Conservation (phyloP, 2,888 invertebrate species). For the Luffia ferchaultella region DNA sequence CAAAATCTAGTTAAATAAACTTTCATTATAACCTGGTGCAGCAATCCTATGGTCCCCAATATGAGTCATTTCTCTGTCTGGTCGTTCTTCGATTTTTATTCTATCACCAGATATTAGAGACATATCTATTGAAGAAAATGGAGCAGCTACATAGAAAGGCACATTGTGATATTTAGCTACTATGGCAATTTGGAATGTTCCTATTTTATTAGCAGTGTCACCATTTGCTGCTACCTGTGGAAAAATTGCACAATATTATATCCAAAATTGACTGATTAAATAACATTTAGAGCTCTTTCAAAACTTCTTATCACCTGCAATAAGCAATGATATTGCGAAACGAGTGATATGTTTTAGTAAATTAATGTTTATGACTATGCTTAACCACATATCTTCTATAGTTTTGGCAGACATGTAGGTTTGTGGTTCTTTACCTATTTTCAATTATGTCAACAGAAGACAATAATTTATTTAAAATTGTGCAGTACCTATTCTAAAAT, state of each 20-base stretch:
- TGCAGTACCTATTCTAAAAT: no score
- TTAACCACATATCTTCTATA: no score
- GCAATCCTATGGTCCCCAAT: constrained; percentile 88
- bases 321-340: no score
- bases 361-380: no score
- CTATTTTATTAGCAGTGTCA: constrained; percentile 99
- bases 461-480: no score
- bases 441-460: no score
- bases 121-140: constrained; percentile 90
- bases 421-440: no score
- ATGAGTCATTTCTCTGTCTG: constrained; percentile 90
- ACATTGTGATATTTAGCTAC: constrained; percentile 89
- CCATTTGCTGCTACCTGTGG: constrained; percentile 89
- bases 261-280: constrained; percentile 1
- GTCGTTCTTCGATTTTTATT: constrained; percentile 94
- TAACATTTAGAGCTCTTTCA: constrained; percentile 4
- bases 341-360: no score
- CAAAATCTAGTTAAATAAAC: neutral
- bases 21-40: constrained; percentile 71
- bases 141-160: constrained; percentile 96
- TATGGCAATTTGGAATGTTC: constrained; percentile 95
- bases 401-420: no score
- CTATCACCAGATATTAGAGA: constrained; percentile 79
- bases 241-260: no score
- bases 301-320: no score